Evolutionary conservation across 2,797 vertebrate species (phyloP), one percentile per base, ranked within the genome.

Genomic region (Spatula versicolor): DNA sequence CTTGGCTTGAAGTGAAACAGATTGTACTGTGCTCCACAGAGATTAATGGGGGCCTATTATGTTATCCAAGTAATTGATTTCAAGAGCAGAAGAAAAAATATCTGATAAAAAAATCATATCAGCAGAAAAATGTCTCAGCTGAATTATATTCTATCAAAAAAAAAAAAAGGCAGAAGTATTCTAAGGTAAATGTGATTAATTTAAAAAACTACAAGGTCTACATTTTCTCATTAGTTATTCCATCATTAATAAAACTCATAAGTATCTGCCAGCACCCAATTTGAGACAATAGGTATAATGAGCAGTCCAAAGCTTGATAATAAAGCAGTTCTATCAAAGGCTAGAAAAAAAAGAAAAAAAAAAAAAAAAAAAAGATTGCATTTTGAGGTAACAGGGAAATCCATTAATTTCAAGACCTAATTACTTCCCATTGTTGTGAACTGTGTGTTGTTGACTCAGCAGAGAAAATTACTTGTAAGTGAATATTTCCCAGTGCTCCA

Each of bases 181-280:
- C 74, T 90, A 83, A 93, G 86, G 72, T 83, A 91, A 92, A 7
- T 33, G 26, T 88, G 73, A 92, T 81, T 86, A 86, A 94, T 91
- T 91, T 62, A 68, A 91, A 96, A 88, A 86, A 30, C 77, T 90
- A 43, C 56, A 90, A 92, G 19, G 37, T 92, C 60, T 71, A 52
- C 56, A 83, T 88, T 95, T 94, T 90, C 60, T 92, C 68, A 68
- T 91, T 86, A 74, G 72, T 82, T 94, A 86, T 95, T 94, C 74
- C 71, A 20, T 83, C 75, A 82, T 90, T 93, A 93, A 94, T 90
- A 86, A 92, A 86, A 90, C 82, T 90, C 80, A 43, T 55, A 84
- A 33, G 35, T 86, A 63, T 92, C 63, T 86, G 54, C 35, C 74
- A 90, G 52, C 52, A 84, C 69, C 56, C 64, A 73, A 0, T 59